phyloP scores from a whole-genome alignment of 2,888 invertebrate species.

The Hemistola chrysoprasaria region DNA sequence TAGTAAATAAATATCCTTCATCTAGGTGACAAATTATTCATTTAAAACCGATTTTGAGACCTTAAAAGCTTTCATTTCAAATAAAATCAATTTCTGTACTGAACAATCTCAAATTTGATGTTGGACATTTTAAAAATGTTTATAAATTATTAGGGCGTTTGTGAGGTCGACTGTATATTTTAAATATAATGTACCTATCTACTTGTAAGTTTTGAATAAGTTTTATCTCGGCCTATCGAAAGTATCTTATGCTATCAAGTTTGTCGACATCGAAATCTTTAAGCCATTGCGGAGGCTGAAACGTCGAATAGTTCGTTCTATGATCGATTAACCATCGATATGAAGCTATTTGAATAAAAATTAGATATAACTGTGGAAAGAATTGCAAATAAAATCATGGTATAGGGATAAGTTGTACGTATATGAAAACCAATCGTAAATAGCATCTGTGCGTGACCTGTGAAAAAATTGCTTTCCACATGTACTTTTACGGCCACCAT shows the following conservation, averaged over 20 bases:
- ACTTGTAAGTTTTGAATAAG: conserved; percentile 4
- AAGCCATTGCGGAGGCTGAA: conserved; percentile 39
- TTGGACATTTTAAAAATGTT: conserved; percentile 1
- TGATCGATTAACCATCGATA: too few species aligned
- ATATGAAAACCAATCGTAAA: too few species aligned
- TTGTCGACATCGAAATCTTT: conserved; percentile 27
- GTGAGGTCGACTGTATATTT: conserved; percentile 1
- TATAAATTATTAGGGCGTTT: conserved; percentile 5
- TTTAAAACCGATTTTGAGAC: too few species aligned
- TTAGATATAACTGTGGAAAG: conserved; percentile 3
- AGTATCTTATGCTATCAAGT: conserved; percentile 12
- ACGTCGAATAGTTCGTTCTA: conserved; percentile 11
- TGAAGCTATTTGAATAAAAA: not conserved
- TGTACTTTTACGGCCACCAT: too few species aligned
- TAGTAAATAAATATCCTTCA: too few species aligned
- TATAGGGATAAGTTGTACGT: too few species aligned
- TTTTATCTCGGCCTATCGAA: conserved; percentile 26
- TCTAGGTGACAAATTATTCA: too few species aligned
- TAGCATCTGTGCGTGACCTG: too few species aligned
- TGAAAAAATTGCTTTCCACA: too few species aligned
- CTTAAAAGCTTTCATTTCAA: too few species aligned
- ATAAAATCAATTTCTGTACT: conserved; percentile 19
- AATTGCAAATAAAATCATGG: not conserved
- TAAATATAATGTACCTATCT: conserved; percentile 6
- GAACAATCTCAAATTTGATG: conserved; percentile 23